Conservation (phyloP, 2,888 invertebrate species). For the Drosophila melanocephala region DNA sequence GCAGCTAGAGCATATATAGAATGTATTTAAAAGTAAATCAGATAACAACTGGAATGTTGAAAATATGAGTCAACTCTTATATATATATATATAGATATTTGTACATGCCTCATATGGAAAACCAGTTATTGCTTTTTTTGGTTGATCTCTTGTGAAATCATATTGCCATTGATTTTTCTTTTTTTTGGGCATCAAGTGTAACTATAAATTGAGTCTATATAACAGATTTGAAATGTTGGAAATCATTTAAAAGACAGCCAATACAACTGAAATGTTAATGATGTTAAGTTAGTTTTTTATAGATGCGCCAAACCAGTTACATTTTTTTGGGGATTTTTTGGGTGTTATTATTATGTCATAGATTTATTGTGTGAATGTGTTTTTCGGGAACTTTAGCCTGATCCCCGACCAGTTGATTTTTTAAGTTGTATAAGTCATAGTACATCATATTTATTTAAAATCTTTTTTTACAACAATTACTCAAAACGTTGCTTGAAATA, state of each 20-base stretch:
- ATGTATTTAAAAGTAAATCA: constrained; percentile 53
- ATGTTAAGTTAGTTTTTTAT: not conserved
- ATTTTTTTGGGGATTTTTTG: not conserved
- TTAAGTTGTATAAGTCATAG: not conserved
- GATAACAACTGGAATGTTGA: constrained; percentile 43
- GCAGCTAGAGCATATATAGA: constrained; percentile 25
- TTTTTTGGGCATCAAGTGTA: not conserved
- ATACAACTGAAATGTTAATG: not conserved
- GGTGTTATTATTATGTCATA: not conserved
- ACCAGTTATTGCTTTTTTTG: constrained; percentile 20
- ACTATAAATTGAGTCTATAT: constrained; percentile 1
- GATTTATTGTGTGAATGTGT: not conserved
- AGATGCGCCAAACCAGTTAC: not conserved
- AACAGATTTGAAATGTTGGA: not conserved
- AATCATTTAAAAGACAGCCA: not conserved
- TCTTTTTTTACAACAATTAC: not conserved
- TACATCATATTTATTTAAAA: not conserved
- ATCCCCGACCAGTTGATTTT: not conserved
- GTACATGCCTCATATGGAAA: constrained; percentile 4
- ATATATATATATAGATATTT: constrained; percentile 7
- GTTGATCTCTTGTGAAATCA: constrained; percentile 3
- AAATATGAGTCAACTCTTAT: constrained; percentile 22
- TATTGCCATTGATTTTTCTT: not conserved
- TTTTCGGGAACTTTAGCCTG: not conserved
- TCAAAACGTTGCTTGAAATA: constrained; percentile 4